A percentile compares a stretch with the other conserved stretches of the same genome.
phyloP scores from a whole-genome alignment of 2,797 vertebrate species.

The Artibeus lituratus region DNA sequence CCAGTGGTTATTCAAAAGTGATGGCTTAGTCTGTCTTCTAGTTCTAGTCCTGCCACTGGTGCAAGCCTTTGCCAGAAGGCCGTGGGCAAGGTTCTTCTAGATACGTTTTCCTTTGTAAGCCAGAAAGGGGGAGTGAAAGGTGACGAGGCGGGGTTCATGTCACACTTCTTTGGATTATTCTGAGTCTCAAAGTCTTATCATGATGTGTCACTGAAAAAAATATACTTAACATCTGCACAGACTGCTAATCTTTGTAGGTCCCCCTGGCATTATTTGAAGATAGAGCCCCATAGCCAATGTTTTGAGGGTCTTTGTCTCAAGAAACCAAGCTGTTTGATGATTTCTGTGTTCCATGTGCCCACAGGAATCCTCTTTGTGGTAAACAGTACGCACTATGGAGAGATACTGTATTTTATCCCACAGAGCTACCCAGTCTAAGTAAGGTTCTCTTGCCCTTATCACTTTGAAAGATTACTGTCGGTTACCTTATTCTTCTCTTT shows the following conservation, averaged over 20 bases:
- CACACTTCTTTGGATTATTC: neutral
- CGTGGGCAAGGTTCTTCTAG: neutral
- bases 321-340: neutral
- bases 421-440: neutral
- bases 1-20: neutral
- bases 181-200: neutral
- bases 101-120: neutral
- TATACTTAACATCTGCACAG: neutral
- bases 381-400: neutral
- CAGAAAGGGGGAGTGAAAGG: neutral
- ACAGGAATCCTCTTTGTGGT: neutral
- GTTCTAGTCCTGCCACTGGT: neutral
- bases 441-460: neutral
- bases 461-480: neutral
- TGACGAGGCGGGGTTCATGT: neutral
- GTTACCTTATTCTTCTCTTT: neutral
- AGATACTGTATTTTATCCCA: neutral
- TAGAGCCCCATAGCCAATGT: neutral
- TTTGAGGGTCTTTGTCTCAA: neutral
- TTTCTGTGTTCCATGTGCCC: neutral
- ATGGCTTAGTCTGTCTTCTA: neutral
- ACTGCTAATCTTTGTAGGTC: neutral
- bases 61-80: neutral
- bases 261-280: neutral
- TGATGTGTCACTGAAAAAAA: neutral